Base-by-base conservation (phyloP, 2,888 invertebrate genomes). In the Tiliacea citrago region DNA sequence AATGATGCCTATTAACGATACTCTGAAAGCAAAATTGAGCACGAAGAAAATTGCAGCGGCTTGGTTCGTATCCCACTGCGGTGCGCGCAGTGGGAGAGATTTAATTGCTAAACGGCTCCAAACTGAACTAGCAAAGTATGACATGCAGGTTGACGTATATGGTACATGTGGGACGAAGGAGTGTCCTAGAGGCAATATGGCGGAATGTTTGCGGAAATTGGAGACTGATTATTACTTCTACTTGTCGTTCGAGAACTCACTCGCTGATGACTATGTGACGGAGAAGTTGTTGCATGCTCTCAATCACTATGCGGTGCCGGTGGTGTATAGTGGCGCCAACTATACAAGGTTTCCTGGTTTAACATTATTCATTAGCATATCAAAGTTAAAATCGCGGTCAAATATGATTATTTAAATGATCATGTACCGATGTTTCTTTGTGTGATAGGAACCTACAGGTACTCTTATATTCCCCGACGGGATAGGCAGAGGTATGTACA, bases 301-400 rank as follows among this genome's bases (percentile, higher is more conserved):
- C 57, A 84, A 91, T 53, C 86, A 93, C 77, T 90, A 92, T 63
- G 88, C 92, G 0, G 88, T 95, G 6, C 95, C 95, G 3, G 88
- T 95, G 53, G 95, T 95, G 0, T 95, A 86, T 75, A 95, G 95
- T 16, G 92, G 87, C 3, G 94, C 95, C 13, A 93, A 95, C 76
- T 95, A 95, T 77, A 90, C 94, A 24, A 93, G 95, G 95, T 94
- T 21, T 3, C 1, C 5, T 21, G 18, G 2, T 18, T 63, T 39
- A 35, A 39, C 39, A 39, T 39, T 39, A 39, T 39, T 39, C 5
- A 6, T 39, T 39, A 39, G 39, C 39, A 39, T 39, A 6, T 39
- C 5, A 7, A 39, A 39, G 39, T 39, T 39, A 39, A 39, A 4
- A 39, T 29, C 5, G 39, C 39, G 39, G 7, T 39, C 39, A 39